phyloP scores from a whole-genome alignment of 2,797 vertebrate species.

The Amazonetta brasiliensis region DNA sequence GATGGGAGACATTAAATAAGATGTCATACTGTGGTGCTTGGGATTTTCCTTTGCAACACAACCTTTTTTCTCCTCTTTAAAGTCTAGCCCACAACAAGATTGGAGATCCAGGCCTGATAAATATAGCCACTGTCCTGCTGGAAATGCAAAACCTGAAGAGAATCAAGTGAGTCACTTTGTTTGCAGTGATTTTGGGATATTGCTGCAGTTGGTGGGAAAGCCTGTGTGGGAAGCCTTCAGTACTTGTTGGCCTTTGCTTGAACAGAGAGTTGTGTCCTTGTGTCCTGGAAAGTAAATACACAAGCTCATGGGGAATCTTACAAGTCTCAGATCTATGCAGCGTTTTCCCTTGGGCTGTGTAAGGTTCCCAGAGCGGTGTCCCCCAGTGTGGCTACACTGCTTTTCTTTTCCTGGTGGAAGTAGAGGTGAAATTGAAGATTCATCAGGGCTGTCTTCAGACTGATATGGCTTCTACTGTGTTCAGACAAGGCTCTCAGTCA shows the following conservation, averaged over 20 bases:
- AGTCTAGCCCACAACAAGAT: slow-evolving; percentile 87
- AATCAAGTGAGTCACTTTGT: slow-evolving; percentile 79
- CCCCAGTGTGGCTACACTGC: not conserved
- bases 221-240: not conserved
- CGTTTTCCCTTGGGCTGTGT: not conserved
- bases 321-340: not conserved
- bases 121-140: slow-evolving; percentile 78
- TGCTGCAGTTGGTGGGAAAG: not conserved
- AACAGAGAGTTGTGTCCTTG: not conserved
- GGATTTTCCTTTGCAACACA: not conserved
- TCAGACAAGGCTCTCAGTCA: not conserved
- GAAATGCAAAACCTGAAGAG: slow-evolving; percentile 81
- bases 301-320: not conserved
- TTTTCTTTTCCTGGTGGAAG: not conserved
- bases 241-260: not conserved
- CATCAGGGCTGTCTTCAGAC: not conserved
- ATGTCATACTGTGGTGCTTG: not conserved
- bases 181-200: accelerated
- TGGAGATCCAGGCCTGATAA: slow-evolving; percentile 76
- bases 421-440: not conserved
- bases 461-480: not conserved
- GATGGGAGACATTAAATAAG: not conserved
- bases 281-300: not conserved
- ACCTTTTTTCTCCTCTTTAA: slow-evolving; percentile 17
- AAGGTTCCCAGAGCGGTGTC: not conserved